Base-by-base conservation (phyloP, 2,888 invertebrate genomes). In the Diarsia brunnea region DNA sequence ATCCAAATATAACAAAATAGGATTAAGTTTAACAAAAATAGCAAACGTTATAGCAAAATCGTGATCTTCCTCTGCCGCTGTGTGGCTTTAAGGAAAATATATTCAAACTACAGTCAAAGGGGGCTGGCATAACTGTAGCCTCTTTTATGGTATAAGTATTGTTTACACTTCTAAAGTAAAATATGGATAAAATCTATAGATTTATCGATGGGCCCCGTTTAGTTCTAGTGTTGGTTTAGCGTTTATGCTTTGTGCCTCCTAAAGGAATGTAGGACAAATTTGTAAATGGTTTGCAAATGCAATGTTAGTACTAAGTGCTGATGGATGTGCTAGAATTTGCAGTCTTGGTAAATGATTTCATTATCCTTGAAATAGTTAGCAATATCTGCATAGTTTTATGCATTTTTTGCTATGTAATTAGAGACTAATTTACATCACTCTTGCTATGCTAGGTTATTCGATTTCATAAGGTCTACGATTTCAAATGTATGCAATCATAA, bases 141-240 rank as follows among this genome's bases (percentile, higher is more conserved):
- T 85, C 92, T 85, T 91, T 92, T 92, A 94, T 91, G 93, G 94
- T 74, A 88, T 88, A 88, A 90, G 89, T 88, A 90, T 87, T 90
- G 90, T 90, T 90, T 89, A 88, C 88, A 71, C 81, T 73, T 65
- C 60, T 60, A 61, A 81, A 84, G 76, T 58, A 45, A 75, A 70
- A 86, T 86, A 86, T 77, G 79, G 78, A 87, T 78, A 79, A 78
- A 86, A 87, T 85, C 85, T 74, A 55, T 58, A 69, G 78, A 78
- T 84, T 81, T 85, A 84, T 87, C 81, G 75, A 72, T 45, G 70
- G 51, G 63, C 78, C 75, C 85, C 75, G 73, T 85, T 87, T 69
- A 31, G 68, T 70, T 31, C 38, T 47, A 70, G 61, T 85, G 85
- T 85, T 68, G 61, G 80, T 58, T 85, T 58, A 70, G n/a, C 68